Base-by-base conservation (phyloP, 1,140 invertebrate genomes). In the Drosophila bocqueti region DNA sequence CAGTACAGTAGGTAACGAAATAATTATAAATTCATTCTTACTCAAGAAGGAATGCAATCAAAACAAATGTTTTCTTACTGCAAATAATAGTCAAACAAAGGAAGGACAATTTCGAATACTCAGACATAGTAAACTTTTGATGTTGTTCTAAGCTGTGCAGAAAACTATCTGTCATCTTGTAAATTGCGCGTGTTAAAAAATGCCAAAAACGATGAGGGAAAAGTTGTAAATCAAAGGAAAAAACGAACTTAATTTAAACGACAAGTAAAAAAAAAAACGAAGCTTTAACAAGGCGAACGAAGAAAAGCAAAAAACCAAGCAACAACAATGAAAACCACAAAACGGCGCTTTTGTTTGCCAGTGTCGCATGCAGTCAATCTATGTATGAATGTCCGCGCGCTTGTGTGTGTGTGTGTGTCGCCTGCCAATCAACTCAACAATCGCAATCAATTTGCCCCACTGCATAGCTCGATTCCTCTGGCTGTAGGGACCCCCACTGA, bases 351-450 rank as follows among this genome's bases (percentile, higher is more conserved):
- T 90, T 85, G 73, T 89, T 81, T 81, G 81, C 54, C 58, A 76
- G 84, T 83, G 83, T 80, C 83, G 80, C 83, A 79, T 80, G 72
- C 83, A 87, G 83, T 79, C 81, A 66, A 62, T 81, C 67, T 76
- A 76, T 66, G 63, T 54, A 46, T 72, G 61, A 49, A 45, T 69
- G 62, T 66, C 15, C 10, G 47, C 16, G 29, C 49, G 11, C 49
- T 46, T 16, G 16, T 49, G 40, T 49, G 46, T 63, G 18, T 79
- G 65, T 69, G 50, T 73, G 87, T 76, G 89, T 82, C 82, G 82
- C 79, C 81, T 91, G 85, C 85, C 85, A 90, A 90, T 90, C 85
- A 90, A 90, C 85, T 90, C 85, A 90, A 90, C 85, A 90, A 90
- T 90, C 86, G 85, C 85, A 90, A 90, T 90, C 85, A 90, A 90